These are phyloP conservation scores for Lapara coniferarum DNA, from an alignment of 2,888 invertebrate species.

Conservation along the genomic window DNA sequence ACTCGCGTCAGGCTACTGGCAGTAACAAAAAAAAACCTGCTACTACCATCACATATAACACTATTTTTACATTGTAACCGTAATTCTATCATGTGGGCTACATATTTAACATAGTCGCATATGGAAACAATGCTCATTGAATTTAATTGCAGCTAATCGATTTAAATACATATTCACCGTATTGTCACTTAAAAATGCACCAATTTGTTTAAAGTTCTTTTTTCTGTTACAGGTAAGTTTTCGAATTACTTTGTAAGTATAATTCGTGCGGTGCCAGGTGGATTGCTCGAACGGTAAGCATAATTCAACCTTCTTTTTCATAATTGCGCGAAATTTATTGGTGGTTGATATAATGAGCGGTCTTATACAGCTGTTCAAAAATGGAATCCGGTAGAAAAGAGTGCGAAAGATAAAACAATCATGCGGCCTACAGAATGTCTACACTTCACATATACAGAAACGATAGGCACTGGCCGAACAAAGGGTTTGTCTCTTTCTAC, in stretches of 20 bases:
- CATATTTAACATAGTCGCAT: neutral
- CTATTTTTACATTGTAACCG: neutral
- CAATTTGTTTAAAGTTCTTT: conserved; percentile 9
- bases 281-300: neutral
- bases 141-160: neutral
- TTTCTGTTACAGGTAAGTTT: conserved; percentile 15
- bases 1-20: too few species aligned
- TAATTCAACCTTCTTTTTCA: neutral
- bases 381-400: too few species aligned
- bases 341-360: neutral
- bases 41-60: neutral
- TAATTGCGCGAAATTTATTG: neutral
- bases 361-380: too few species aligned
- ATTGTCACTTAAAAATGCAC: neutral
- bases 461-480: too few species aligned
- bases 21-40: too few species aligned
- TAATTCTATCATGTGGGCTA: neutral
- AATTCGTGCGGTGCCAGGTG: neutral
- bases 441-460: too few species aligned
- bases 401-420: too few species aligned
- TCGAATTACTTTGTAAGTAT: neutral
- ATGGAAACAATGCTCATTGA: conserved; percentile 13
- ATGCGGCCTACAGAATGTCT: too few species aligned
- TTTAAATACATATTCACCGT: neutral
- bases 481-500: too few species aligned